Evolutionary conservation across 2,888 invertebrate species (phyloP).

Genomic region (Coleophora deauratella): DNA sequence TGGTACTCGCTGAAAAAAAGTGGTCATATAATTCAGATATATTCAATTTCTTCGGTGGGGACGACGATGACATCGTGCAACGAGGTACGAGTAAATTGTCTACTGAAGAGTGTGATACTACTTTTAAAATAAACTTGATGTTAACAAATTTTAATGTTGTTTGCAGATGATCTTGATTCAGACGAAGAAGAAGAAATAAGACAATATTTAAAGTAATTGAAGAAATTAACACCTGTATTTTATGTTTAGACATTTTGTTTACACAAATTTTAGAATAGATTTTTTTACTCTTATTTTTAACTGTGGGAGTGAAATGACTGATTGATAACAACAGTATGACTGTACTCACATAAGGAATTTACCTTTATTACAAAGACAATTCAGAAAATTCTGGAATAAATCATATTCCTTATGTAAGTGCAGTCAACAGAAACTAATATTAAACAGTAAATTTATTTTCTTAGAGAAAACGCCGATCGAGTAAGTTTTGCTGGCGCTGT

Average conservation of each 20-base stretch:
- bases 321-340: too few relatives aligned
- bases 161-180: slow-evolving; percentile 39
- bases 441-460: slow-evolving; percentile 8
- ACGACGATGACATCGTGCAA: slow-evolving; percentile 14
- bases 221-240: not conserved
- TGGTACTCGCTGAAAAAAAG: slow-evolving; percentile 1
- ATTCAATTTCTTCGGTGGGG: slow-evolving; percentile 16
- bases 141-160: slow-evolving; percentile 12
- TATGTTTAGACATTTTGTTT: too few relatives aligned
- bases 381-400: too few relatives aligned
- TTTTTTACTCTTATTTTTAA: too few relatives aligned
- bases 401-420: too few relatives aligned
- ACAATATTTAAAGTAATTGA: slow-evolving; percentile 38
- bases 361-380: too few relatives aligned
- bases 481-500: slow-evolving; percentile 50
- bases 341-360: not conserved
- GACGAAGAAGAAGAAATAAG: slow-evolving; percentile 42
- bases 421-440: too few relatives aligned
- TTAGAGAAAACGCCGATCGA: slow-evolving; percentile 36
- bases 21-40: slow-evolving; percentile 24
- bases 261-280: too few relatives aligned
- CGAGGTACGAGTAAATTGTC: not conserved
- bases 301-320: too few relatives aligned
- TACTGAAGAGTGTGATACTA: too few relatives aligned
- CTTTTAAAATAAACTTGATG: too few relatives aligned